Evolutionary conservation across 2,888 invertebrate species (phyloP), one percentile per base, ranked within the genome.

Genomic region (Plagodis dolabraria): DNA sequence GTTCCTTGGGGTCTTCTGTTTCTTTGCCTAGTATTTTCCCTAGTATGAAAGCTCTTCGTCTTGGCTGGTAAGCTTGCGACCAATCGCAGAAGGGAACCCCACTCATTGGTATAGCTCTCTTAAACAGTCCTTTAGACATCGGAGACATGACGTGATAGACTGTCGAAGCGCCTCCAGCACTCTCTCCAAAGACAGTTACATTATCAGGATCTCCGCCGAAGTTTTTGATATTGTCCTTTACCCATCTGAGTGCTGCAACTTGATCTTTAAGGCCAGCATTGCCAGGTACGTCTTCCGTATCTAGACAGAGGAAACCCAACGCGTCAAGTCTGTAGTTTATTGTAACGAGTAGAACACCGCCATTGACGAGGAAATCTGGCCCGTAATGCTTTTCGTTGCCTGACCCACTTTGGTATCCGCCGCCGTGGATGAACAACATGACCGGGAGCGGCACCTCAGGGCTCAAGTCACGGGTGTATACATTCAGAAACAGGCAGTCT

Each of bases 351-450:
- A 86, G 45, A 2, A 86, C 81, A 6, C 69, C 75, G 33, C 82
- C 76, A 5, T 67, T 67, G 0, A 86, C 67, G 0, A 86, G 65
- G 47, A 80, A 83, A 46, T 86, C 81, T 36, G 86, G 84, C 11
- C 83, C 85, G 10, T 80, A 82, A 9, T 67, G 10, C 2, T 68
- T 67, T 5, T 68, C 70, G 59, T 83, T 64, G 42, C 84, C 83
- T 0, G 80, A 79, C 9, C 84, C 85, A 7, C 75, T 72, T 43
- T 72, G 70, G 47, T 71, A 85, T 0, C 71, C 82, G 0, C 85
- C 85, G 11, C 85, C 85, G 43, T 85, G 83, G 12, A 85, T 79
- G 54, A 76, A 85, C 0, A 85, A 72, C 84, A 85, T 85, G 8
- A 85, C 84, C 33, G 85, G 76, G 0, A 79, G 59, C 0, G 70